Conservation (phyloP, 2,888 invertebrate species). For the Cantharis nigra region DNA sequence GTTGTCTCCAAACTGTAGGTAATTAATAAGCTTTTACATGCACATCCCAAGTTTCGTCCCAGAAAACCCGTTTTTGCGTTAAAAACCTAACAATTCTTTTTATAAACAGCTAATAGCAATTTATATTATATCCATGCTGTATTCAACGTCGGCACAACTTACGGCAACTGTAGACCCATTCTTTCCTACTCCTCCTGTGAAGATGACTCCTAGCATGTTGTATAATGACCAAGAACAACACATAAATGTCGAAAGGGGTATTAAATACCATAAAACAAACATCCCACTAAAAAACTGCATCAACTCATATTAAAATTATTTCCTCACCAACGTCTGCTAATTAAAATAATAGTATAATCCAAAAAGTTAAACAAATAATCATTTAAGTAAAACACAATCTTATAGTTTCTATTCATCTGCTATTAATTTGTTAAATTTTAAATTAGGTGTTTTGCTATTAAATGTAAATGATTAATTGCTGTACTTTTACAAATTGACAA, state of each 20-base stretch:
- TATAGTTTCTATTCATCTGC: background rate
- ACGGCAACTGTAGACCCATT: constrained; percentile 98
- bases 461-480: background rate
- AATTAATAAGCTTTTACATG: constrained; percentile 9
- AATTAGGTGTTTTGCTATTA: background rate
- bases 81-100: constrained; percentile 5
- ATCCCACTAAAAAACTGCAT: constrained; percentile 63
- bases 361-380: constrained; percentile 1
- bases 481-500: background rate
- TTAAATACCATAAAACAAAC: constrained; percentile 76
- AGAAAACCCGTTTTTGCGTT: constrained; percentile 21
- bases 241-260: constrained; percentile 74
- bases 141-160: constrained; percentile 57
- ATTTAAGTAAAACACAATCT: background rate
- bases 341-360: background rate
- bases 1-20: background rate
- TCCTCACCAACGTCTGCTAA: background rate
- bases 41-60: constrained; percentile 28
- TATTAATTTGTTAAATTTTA: background rate
- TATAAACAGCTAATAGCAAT: constrained; percentile 19
- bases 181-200: constrained; percentile 91
- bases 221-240: constrained; percentile 75
- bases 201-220: constrained; percentile 70
- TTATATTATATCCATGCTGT: constrained; percentile 26
- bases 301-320: constrained; percentile 3